A percentile compares a stretch with the other conserved stretches of the same genome.
phyloP scores from a whole-genome alignment of 64 coral and sea anemone species.

The Platygyra sinensis region DNA sequence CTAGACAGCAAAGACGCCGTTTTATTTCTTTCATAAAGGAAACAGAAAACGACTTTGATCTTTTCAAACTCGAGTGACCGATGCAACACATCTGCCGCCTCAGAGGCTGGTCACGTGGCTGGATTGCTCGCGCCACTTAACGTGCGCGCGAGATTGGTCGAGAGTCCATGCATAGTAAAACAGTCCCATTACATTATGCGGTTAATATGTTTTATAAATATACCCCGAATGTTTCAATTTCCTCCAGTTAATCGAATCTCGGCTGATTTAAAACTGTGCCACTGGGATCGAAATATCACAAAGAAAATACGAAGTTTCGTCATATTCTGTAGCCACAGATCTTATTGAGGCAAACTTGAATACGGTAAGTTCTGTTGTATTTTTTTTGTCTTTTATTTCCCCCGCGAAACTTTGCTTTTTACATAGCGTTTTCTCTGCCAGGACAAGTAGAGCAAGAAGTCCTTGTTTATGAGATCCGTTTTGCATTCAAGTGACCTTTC shows the following conservation, averaged over 20 bases:
- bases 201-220: slow-evolving; percentile 98
- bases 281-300: slow-evolving; percentile 23
- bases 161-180: slow-evolving; percentile 63
- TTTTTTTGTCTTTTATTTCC: slow-evolving; percentile 9
- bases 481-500: slow-evolving; percentile 16
- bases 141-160: slow-evolving; percentile 21
- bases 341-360: not conserved
- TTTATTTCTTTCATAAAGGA: not conserved
- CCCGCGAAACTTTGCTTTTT: not conserved
- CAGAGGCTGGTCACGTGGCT: slow-evolving; percentile 46
- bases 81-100: slow-evolving; percentile 46
- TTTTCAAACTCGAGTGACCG: slow-evolving; percentile 30
- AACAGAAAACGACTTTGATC: not conserved
- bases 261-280: slow-evolving; percentile 61
- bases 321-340: not conserved
- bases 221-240: slow-evolving; percentile 93
- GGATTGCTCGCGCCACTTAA: slow-evolving; percentile 40
- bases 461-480: slow-evolving; percentile 5
- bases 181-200: slow-evolving; percentile 77
- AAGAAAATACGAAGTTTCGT: not conserved
- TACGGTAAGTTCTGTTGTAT: not conserved
- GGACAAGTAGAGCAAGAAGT: not conserved
- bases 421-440: not conserved
- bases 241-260: slow-evolving; percentile 87
- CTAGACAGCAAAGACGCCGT: not conserved